These are phyloP conservation scores for Mionectes macconnelli DNA, from an alignment of 2,113 vertebrate genomes.

Conservation along the genomic window DNA sequence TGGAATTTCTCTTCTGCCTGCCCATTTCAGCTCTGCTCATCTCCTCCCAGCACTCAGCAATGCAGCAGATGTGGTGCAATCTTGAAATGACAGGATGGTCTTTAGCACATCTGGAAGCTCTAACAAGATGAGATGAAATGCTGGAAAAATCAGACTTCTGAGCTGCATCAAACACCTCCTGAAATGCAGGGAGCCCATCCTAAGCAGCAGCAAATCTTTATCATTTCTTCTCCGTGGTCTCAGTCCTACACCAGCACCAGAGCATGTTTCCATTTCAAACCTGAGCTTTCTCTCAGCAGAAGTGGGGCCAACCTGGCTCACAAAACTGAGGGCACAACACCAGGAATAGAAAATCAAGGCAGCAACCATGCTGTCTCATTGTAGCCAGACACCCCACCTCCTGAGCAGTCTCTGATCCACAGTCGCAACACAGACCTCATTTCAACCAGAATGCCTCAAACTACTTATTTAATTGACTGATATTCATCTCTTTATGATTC, in stretches of 20 bases:
- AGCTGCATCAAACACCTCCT: background rate
- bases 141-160: background rate
- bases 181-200: background rate
- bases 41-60: background rate
- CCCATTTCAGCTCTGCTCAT: background rate
- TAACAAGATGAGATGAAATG: background rate
- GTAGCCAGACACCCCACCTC: background rate
- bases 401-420: background rate
- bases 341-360: background rate
- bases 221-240: background rate
- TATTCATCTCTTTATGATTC: background rate
- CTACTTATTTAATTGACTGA: background rate
- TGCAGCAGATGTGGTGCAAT: background rate
- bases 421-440: background rate
- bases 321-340: background rate
- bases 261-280: background rate
- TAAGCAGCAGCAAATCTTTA: background rate
- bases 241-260: background rate
- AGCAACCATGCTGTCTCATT: background rate
- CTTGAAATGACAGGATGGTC: background rate
- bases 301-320: background rate
- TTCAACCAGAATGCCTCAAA: background rate
- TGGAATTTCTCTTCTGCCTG: background rate
- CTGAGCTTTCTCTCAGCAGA: background rate
- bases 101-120: background rate